Conservation (phyloP, 2,888 invertebrate genomes). For the Phasia obesa region DNA sequence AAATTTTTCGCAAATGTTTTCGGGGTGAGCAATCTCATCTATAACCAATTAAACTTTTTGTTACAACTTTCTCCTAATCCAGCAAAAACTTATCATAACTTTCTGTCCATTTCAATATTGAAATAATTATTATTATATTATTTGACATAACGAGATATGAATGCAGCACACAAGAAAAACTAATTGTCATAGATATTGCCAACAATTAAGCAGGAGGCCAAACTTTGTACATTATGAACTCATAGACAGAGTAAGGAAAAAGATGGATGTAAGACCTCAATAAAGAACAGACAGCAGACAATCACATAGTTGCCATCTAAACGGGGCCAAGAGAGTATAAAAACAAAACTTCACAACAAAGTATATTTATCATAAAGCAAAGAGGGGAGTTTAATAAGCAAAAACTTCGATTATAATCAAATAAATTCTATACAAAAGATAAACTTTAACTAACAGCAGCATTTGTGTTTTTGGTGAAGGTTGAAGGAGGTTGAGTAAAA, state of each 20-base stretch:
- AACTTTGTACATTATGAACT: conserved; percentile 38
- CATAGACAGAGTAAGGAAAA: conserved; percentile 15
- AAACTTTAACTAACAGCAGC: background rate
- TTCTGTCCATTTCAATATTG: conserved; percentile 3
- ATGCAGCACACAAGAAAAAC: background rate
- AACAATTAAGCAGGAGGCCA: conserved; percentile 12
- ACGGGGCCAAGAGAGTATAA: background rate
- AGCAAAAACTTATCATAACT: conserved; percentile 2
- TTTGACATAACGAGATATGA: background rate
- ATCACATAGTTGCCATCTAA: background rate
- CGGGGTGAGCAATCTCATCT: background rate
- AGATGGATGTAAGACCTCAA: background rate
- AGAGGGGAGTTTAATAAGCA: background rate
- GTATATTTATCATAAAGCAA: conserved; percentile 14
- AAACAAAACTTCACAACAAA: background rate
- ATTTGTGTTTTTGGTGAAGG: background rate
- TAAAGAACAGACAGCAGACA: background rate
- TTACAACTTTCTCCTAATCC: conserved; percentile 19
- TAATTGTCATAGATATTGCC: conserved; percentile 36
- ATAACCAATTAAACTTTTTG: conserved; percentile 38
- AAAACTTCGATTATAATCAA: conserved; percentile 24
- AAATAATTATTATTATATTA: conserved; percentile 4
- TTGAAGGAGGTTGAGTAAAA: background rate
- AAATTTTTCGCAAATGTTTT: background rate
- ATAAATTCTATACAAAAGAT: conserved; percentile 15